phyloP scores from a whole-genome alignment of 1,140 invertebrate species.

The Thaumatotibia leucotreta region DNA sequence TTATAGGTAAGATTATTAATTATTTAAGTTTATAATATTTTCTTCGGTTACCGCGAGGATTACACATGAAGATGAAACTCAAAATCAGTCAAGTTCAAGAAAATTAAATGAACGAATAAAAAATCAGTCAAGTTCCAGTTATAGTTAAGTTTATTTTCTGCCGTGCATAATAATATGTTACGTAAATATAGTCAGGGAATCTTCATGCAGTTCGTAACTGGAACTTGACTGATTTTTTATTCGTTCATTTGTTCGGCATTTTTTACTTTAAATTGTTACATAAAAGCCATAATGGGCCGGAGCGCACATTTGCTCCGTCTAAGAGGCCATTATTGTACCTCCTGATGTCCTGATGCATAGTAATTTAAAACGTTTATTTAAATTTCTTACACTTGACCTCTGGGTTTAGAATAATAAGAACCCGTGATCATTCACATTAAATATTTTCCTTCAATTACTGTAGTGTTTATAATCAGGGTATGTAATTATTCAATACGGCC shows the following conservation, averaged over 20 bases:
- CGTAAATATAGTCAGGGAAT: too few species aligned
- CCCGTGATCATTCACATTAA: background rate
- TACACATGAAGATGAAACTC: too few species aligned
- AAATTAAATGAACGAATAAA: conserved; percentile 6
- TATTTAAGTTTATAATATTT: too few species aligned
- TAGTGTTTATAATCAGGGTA: too few species aligned
- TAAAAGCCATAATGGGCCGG: background rate
- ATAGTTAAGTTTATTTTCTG: too few species aligned
- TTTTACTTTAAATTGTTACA: conserved; percentile 9
- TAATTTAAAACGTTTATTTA: conserved; percentile 11
- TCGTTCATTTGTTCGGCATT: conserved; percentile 8
- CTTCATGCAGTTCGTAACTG: too few species aligned
- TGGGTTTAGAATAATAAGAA: background rate
- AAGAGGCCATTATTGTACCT: background rate
- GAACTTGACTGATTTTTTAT: background rate
- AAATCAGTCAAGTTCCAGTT: background rate
- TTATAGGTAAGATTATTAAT: too few species aligned
- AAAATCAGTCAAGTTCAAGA: background rate
- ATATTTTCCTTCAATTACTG: too few species aligned
- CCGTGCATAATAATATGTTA: too few species aligned
- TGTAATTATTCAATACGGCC: too few species aligned
- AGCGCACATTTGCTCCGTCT: conserved; percentile 1
- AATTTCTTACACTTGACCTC: background rate
- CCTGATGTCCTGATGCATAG: conserved; percentile 7
- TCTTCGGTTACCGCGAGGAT: too few species aligned